Conservation (phyloP, 2,797 vertebrate species). For the Enteromius viviparus region DNA sequence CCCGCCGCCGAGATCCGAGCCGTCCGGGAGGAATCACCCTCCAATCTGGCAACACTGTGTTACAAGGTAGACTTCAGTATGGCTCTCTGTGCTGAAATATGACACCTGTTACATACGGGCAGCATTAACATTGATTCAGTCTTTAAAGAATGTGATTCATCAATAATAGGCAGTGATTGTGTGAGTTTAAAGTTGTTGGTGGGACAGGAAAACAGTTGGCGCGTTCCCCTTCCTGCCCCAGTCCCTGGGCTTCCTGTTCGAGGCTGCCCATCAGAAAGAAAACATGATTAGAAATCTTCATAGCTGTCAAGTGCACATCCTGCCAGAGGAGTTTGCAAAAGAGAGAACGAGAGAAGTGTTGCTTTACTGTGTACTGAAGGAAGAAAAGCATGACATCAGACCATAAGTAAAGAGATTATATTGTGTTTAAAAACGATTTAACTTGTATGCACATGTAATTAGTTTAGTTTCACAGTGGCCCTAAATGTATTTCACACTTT, state of each 20-base stretch:
- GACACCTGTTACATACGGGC: background rate
- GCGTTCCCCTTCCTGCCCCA: slow-evolving; percentile 72
- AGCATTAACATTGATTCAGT: background rate
- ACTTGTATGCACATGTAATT: background rate
- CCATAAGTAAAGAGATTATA: background rate
- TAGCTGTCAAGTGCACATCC: background rate
- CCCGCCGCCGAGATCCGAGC: slow-evolving; percentile 98
- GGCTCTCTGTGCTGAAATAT: background rate
- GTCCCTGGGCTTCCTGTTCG: slow-evolving; percentile 70
- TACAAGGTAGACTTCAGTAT: slow-evolving; percentile 84
- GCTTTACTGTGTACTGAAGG: background rate
- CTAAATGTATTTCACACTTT: background rate
- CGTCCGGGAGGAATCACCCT: slow-evolving; percentile 95
- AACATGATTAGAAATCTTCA: slow-evolving; percentile 35
- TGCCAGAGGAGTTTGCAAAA: background rate
- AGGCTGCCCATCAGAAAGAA: slow-evolving; percentile 69
- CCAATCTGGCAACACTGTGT: slow-evolving; percentile 96
- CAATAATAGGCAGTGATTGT: slow-evolving; percentile 33
- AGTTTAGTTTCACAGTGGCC: background rate
- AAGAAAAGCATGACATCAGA: background rate
- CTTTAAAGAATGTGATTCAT: background rate
- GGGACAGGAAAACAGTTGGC: slow-evolving; percentile 66
- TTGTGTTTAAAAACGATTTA: background rate
- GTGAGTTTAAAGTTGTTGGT: slow-evolving; percentile 58
- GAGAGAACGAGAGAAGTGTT: background rate